Evolutionary conservation across 2,888 invertebrate genomes (phyloP).

Genomic region (Spicauda simplicius): DNA sequence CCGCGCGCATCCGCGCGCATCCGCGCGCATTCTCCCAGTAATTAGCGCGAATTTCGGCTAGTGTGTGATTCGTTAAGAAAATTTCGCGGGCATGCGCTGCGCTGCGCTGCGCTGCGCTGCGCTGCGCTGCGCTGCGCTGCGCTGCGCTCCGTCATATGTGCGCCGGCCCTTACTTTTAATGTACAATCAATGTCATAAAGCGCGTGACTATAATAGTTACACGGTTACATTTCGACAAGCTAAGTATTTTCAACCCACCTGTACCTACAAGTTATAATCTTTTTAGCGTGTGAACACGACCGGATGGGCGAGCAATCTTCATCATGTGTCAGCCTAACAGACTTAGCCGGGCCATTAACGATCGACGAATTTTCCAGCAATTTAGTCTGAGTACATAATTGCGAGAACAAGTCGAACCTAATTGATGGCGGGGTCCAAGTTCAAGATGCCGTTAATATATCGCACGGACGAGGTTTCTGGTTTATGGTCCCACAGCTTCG

Average conservation of each 20-base stretch:
- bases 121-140: too few relatives aligned
- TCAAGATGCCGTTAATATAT: constrained; percentile 71
- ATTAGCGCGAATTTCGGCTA: too few relatives aligned
- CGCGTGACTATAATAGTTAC: neutral
- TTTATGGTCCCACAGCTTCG: constrained; percentile 33
- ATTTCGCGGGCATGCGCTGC: too few relatives aligned
- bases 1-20: too few relatives aligned
- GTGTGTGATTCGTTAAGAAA: too few relatives aligned
- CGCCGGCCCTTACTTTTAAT: neutral
- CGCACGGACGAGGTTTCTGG: constrained; percentile 58
- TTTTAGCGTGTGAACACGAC: constrained; percentile 58
- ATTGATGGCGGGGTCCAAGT: constrained; percentile 75
- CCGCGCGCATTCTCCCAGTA: too few relatives aligned
- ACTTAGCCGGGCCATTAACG: constrained; percentile 70
- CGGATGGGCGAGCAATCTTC: constrained; percentile 46
- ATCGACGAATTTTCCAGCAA: constrained; percentile 77
- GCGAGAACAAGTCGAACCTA: constrained; percentile 80
- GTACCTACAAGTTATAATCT: constrained; percentile 20
- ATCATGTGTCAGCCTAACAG: constrained; percentile 66
- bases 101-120: too few relatives aligned
- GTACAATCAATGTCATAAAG: neutral
- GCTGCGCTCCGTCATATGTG: too few relatives aligned
- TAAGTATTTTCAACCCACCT: constrained; percentile 14
- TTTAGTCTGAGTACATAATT: constrained; percentile 83
- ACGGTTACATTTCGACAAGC: neutral